These are phyloP conservation scores for Drosophila parthenogenetica DNA, from an alignment of 2,888 invertebrate species.

Conservation along the genomic window DNA sequence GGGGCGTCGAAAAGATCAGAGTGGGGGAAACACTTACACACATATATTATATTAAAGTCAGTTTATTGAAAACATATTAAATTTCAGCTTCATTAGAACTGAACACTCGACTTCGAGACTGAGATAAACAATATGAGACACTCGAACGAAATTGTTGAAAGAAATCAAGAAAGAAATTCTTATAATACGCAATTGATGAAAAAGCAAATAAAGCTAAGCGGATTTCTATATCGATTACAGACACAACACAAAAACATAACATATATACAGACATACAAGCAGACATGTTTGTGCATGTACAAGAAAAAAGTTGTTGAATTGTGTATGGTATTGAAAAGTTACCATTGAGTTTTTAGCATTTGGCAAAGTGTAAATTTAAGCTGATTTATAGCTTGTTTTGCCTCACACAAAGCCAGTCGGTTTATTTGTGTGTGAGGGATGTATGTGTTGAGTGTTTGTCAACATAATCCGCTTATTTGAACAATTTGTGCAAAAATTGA, in stretches of 20 bases:
- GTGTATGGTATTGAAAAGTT: slow-evolving; percentile 23
- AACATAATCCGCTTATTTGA: slow-evolving; percentile 70
- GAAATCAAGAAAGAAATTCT: slow-evolving; percentile 11
- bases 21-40: neutral
- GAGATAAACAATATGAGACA: slow-evolving; percentile 7
- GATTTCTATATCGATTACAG: slow-evolving; percentile 59
- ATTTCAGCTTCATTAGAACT: slow-evolving; percentile 39
- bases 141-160: slow-evolving; percentile 23
- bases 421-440: neutral
- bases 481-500: slow-evolving; percentile 71
- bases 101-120: neutral
- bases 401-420: slow-evolving; percentile 23
- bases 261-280: neutral
- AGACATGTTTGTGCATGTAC: neutral
- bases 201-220: slow-evolving; percentile 51
- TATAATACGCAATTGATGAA: slow-evolving; percentile 19
- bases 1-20: no score
- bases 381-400: slow-evolving; percentile 63
- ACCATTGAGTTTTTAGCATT: slow-evolving; percentile 15
- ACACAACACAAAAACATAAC: neutral
- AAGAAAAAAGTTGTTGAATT: slow-evolving; percentile 10
- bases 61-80: slow-evolving; percentile 38
- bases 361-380: slow-evolving; percentile 59
- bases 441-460: slow-evolving; percentile 23
- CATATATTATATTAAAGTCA: neutral